phyloP scores from a whole-genome alignment of 2,113 vertebrate genomes.

The Rhadina sibilatrix region DNA sequence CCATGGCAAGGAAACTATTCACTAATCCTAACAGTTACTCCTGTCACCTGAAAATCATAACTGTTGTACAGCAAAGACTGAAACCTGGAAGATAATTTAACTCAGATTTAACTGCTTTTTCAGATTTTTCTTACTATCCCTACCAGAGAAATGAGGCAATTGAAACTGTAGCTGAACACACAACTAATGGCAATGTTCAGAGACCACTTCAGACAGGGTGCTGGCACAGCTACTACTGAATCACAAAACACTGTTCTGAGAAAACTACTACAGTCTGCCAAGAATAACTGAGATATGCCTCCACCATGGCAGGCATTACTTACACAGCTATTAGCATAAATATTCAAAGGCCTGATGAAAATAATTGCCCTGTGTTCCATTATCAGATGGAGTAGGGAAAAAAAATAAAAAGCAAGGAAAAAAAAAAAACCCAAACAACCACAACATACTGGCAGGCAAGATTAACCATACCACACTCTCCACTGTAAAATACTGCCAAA shows the following conservation, averaged over 20 bases:
- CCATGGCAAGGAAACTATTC: neutral
- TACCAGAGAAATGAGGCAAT: neutral
- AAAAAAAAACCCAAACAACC: neutral
- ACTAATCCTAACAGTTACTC: neutral
- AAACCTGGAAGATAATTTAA: neutral
- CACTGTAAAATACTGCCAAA: neutral
- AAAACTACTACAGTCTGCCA: constrained; percentile 12
- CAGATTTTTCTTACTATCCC: neutral
- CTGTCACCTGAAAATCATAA: neutral
- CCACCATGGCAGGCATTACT: neutral
- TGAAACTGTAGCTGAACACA: neutral
- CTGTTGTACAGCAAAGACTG: neutral
- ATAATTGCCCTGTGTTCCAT: neutral
- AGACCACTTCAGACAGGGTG: neutral
- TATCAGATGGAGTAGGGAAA: neutral
- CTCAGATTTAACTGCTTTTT: neutral
- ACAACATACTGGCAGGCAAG: neutral
- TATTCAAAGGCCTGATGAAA: neutral
- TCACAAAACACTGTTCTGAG: neutral
- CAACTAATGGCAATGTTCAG: neutral
- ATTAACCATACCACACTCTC: neutral
- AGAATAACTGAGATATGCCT: constrained; percentile 28
- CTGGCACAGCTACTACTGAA: neutral
- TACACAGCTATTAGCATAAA: neutral
- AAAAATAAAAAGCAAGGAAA: neutral